These are phyloP conservation scores for Aplidium turbinatum DNA, from an alignment of 23 tunicate genomes.

Conservation along the genomic window DNA sequence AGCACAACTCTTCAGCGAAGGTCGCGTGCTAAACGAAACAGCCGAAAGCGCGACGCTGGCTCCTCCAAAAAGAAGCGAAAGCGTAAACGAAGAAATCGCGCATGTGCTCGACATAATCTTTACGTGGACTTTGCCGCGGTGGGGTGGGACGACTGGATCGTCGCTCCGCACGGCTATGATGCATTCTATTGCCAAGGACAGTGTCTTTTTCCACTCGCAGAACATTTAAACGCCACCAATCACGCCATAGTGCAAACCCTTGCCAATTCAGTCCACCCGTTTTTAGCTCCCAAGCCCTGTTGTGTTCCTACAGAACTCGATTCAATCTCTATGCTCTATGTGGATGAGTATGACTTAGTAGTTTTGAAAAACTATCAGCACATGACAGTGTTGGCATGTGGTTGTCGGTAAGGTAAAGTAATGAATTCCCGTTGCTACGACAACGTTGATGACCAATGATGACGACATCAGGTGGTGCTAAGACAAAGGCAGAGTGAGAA, in stretches of 20 bases:
- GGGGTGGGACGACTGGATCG: conserved; percentile 90
- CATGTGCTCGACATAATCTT: conserved; percentile 70
- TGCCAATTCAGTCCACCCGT: conserved; percentile 56
- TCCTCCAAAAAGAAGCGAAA: conserved; percentile 39
- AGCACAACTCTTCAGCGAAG: conserved; percentile 47
- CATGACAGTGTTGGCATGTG: conserved; percentile 82
- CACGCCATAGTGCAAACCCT: conserved; percentile 93
- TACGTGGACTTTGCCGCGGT: conserved; percentile 85
- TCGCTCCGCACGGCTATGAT: conserved; percentile 95
- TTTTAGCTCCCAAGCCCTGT: conserved; percentile 71
- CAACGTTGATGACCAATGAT: too few species aligned
- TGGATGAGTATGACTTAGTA: conserved; percentile 72
- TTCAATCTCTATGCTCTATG: conserved; percentile 75
- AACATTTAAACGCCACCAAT: conserved; percentile 83
- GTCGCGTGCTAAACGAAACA: conserved; percentile 25
- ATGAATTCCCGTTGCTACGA: too few species aligned
- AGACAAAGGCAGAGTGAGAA: too few species aligned
- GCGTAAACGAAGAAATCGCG: conserved; percentile 32
- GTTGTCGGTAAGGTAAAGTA: conserved; percentile 96
- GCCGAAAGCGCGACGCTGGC: conserved; percentile 34
- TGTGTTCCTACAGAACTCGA: conserved; percentile 89
- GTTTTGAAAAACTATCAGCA: conserved; percentile 81
- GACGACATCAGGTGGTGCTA: too few species aligned
- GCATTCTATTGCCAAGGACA: conserved; percentile 81
- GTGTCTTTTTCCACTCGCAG: conserved; percentile 81